phyloP scores from a whole-genome alignment of 2,888 invertebrate genomes.

The Seira musarum region DNA sequence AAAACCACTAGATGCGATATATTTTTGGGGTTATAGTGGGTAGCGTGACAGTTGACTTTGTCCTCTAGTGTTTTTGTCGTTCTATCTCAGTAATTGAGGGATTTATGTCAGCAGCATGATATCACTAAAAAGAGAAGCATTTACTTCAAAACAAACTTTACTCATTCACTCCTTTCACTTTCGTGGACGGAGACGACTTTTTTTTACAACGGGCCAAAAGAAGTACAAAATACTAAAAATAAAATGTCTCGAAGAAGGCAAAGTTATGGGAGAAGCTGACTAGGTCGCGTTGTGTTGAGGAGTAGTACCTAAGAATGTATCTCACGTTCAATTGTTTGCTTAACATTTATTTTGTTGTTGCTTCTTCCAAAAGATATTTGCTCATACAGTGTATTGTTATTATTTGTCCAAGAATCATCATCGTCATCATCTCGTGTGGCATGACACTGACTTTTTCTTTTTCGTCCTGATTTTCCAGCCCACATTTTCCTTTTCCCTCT shows the following conservation, averaged over 20 bases:
- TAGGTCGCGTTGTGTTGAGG: too few relatives aligned
- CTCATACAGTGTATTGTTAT: constrained; percentile 32
- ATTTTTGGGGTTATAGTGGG: constrained; percentile 16
- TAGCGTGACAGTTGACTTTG: constrained; percentile 46
- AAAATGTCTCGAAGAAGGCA: too few relatives aligned
- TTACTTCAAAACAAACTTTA: constrained; percentile 35
- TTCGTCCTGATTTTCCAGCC: constrained; percentile 17
- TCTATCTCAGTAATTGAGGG: constrained; percentile 57
- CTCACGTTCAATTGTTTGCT: too few relatives aligned
- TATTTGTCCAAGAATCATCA: constrained; percentile 50
- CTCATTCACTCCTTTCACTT: constrained; percentile 18
- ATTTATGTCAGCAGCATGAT: constrained; percentile 52
- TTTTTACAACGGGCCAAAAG: too few relatives aligned
- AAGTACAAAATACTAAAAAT: too few relatives aligned
- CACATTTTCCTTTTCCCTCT: constrained; percentile 19
- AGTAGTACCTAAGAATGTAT: too few relatives aligned
- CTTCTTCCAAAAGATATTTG: not conserved
- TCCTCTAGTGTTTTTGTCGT: constrained; percentile 53
- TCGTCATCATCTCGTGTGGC: too few relatives aligned
- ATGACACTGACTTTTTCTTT: too few relatives aligned
- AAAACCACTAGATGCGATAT: constrained; percentile 16
- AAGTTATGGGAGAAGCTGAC: too few relatives aligned
- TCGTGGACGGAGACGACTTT: too few relatives aligned
- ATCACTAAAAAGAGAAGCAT: constrained; percentile 20
- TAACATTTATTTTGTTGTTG: too few relatives aligned